A percentile compares a stretch with the other conserved stretches of the same genome.
Conservation (phyloP, 1,140 invertebrate genomes). For the Ceratoteleas bidentatus region DNA sequence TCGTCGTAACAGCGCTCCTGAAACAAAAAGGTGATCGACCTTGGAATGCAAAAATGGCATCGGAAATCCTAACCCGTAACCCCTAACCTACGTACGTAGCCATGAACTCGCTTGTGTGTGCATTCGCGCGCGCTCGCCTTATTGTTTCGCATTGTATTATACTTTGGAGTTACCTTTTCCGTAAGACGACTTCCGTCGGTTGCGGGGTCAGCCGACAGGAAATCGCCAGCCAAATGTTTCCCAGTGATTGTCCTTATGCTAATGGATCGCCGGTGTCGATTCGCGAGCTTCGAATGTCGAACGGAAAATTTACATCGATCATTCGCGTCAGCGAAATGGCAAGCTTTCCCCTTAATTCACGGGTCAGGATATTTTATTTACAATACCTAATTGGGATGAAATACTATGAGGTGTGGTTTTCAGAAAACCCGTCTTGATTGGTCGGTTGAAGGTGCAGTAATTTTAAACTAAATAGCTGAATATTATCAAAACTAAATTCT, state of each 20-base stretch:
- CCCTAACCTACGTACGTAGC: slow-evolving; percentile 72
- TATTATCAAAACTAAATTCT: too few species aligned
- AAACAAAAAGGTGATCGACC: slow-evolving; percentile 67
- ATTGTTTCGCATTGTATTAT: slow-evolving; percentile 70
- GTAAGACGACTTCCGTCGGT: slow-evolving; percentile 72
- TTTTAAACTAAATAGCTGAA: too few species aligned
- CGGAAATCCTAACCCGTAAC: slow-evolving; percentile 77
- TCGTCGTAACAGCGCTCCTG: slow-evolving; percentile 38
- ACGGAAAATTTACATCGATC: slow-evolving; percentile 65
- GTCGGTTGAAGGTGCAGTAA: too few species aligned
- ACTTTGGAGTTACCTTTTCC: slow-evolving; percentile 73
- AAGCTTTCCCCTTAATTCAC: slow-evolving; percentile 42
- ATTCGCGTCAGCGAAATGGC: slow-evolving; percentile 48
- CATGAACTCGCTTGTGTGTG: slow-evolving; percentile 72
- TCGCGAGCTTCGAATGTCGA: slow-evolving; percentile 56
- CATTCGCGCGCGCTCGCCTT: slow-evolving; percentile 64
- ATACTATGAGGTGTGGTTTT: too few species aligned
- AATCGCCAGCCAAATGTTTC: slow-evolving; percentile 74
- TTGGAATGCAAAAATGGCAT: slow-evolving; percentile 72
- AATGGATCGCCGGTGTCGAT: slow-evolving; percentile 67
- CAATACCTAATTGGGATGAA: background rate
- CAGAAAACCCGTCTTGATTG: too few species aligned
- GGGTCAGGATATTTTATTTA: slow-evolving; percentile 28
- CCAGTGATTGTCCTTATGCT: slow-evolving; percentile 76
- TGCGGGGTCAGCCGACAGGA: slow-evolving; percentile 74